Evolutionary conservation across 2,797 vertebrate genomes (phyloP).

Genomic region (Leucoraja ocellata): DNA sequence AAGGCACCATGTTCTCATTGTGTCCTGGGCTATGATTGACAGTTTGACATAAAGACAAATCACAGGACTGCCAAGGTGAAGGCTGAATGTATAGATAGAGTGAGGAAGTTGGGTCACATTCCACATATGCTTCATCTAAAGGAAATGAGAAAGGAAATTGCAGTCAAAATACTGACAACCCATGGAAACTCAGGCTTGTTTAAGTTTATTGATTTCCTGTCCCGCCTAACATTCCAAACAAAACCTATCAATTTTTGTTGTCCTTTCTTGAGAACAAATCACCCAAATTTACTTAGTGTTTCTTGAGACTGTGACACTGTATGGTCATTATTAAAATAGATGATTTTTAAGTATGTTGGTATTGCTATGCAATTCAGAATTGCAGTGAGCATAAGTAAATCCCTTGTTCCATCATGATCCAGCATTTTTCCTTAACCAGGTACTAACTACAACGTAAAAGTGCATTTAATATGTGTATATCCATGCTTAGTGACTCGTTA

Average conservation of each 20-base stretch:
- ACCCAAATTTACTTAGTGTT: background rate
- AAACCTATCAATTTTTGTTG: background rate
- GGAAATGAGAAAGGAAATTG: constrained; percentile 70
- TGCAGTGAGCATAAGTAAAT: background rate
- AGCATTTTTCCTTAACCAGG: background rate
- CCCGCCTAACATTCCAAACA: background rate
- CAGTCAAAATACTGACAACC: constrained; percentile 56
- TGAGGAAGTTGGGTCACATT: constrained; percentile 56
- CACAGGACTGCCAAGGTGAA: constrained; percentile 53
- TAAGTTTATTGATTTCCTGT: constrained; percentile 44
- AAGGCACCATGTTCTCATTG: constrained; percentile 59
- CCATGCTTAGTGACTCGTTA: background rate
- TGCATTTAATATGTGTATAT: background rate
- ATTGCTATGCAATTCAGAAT: background rate
- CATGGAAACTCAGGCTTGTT: constrained; percentile 52
- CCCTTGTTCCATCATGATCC: background rate
- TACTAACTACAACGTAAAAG: background rate
- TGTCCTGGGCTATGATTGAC: constrained; percentile 63
- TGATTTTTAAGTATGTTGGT: background rate
- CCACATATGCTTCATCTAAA: constrained; percentile 59
- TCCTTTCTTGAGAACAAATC: constrained; percentile 17
- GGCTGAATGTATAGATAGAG: constrained; percentile 54
- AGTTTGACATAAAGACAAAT: constrained; percentile 63
- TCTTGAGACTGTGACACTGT: background rate
- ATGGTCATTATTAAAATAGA: background rate